Conservation (phyloP, 1,140 invertebrate species). For the Rhopalosiphum maidis region DNA sequence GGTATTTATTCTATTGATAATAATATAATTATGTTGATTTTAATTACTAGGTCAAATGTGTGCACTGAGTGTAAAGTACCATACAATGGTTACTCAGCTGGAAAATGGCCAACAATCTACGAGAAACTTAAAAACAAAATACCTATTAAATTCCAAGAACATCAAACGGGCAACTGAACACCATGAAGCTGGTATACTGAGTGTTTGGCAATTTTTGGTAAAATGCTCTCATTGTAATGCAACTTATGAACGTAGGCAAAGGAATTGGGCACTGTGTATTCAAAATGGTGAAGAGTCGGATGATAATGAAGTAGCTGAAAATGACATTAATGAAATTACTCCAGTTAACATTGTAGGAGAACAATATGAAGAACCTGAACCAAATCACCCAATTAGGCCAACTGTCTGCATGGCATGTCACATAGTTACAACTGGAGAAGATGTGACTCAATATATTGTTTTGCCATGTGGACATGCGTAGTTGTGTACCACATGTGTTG, state of each 20-base stretch:
- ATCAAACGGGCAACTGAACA: no score
- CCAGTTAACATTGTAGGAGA: background rate
- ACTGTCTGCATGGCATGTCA: background rate
- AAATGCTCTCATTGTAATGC: background rate
- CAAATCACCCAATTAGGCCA: background rate
- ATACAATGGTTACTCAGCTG: no score
- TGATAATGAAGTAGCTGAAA: background rate
- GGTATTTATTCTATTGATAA: no score
- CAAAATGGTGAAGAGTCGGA: background rate
- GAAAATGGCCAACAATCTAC: no score
- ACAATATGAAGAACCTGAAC: background rate
- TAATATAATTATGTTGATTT: no score
- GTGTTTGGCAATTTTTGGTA: no score
- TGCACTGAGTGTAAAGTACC: no score
- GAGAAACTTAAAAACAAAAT: no score
- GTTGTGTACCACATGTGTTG: background rate
- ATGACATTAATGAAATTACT: background rate
- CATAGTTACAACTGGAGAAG: background rate
- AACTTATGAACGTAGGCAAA: background rate
- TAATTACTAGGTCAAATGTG: no score
- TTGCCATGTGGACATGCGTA: background rate
- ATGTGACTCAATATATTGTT: background rate
- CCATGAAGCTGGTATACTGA: no score
- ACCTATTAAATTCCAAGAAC: no score
- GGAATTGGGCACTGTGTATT: background rate